A percentile compares a stretch with the other conserved stretches of the same genome.
Conservation (phyloP, 2,797 vertebrate genomes). For the Cossypha dichroa region DNA sequence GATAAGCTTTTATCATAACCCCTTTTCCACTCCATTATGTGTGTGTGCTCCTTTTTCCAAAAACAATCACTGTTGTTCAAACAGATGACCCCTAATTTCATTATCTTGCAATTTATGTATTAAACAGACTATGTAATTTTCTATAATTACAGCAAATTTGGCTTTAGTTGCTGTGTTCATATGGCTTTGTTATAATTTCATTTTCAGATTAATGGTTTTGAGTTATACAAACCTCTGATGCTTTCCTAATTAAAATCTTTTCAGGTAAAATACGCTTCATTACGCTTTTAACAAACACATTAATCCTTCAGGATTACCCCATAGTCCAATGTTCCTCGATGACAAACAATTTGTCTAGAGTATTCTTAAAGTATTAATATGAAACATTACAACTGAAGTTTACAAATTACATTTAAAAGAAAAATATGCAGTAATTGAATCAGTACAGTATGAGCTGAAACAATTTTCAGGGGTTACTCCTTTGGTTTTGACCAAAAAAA, state of each 20-base stretch:
- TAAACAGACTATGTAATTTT: slow-evolving; percentile 33
- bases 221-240: not conserved
- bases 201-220: slow-evolving; percentile 36
- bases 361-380: not conserved
- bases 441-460: not conserved
- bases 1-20: not conserved
- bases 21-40: not conserved
- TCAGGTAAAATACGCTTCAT: slow-evolving; percentile 33
- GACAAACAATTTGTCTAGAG: not conserved
- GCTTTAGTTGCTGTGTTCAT: slow-evolving; percentile 22
- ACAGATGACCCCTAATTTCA: slow-evolving; percentile 17
- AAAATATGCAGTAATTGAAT: not conserved
- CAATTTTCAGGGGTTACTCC: not conserved
- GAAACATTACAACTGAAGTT: not conserved
- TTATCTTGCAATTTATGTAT: slow-evolving; percentile 37
- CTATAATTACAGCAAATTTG: slow-evolving; percentile 41
- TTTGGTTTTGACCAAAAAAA: not conserved
- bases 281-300: not conserved
- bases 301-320: slow-evolving; percentile 34
- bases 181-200: slow-evolving; percentile 16
- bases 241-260: slow-evolving; percentile 53
- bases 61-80: not conserved
- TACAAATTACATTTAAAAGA: not conserved
- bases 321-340: not conserved
- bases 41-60: not conserved